Evolutionary conservation across 2,888 invertebrate genomes (phyloP), one percentile per base, ranked within the genome.

Genomic region (Hirudinaria manillensis): DNA sequence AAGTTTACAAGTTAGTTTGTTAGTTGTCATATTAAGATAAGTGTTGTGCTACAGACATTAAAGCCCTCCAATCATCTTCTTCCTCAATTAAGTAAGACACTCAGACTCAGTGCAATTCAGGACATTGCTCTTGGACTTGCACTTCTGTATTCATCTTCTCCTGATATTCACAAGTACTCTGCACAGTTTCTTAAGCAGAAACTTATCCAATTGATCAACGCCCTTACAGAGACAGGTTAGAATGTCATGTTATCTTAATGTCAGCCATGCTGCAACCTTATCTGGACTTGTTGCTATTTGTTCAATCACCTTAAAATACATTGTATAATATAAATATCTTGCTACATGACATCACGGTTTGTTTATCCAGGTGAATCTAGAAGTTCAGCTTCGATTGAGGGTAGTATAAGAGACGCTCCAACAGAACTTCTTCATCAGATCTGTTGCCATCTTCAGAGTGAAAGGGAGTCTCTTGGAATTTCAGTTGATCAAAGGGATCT

Each of bases 121-220:
- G 95, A 96, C 89, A 92, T 94, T 83, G 91, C 92, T 72, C 91
- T 95, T 86, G 92, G 93, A 76, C 88, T 96, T 82, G 91, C 93
- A 78, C 87, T 95, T 79, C 89, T 91, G 80, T 90, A 92, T 83
- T 93, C 94, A 27, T 89, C 90, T 67, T 91, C 91, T 85, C 83
- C 89, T 70, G 94, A 94, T 82, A 89, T 92, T 76, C 89, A 90
- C 78, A 88, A 88, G 80, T 88, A 90, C 82, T 92, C 94, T 38
- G 88, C 90, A 80, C 90, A 91, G 82, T 92, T 93, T 86, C 88
- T 94, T 77, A 90, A 91, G 84, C 90, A 90, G 84, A 91, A 91
- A 84, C 88, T 96, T 79, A 91, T 94, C 77, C 91, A 92, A 83
- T 88, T 96, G 78, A 79, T 85, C 27, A 80, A 80, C 68, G 91